Conservation (phyloP, 2,797 vertebrate species). For the Bradypodion ventrale region DNA sequence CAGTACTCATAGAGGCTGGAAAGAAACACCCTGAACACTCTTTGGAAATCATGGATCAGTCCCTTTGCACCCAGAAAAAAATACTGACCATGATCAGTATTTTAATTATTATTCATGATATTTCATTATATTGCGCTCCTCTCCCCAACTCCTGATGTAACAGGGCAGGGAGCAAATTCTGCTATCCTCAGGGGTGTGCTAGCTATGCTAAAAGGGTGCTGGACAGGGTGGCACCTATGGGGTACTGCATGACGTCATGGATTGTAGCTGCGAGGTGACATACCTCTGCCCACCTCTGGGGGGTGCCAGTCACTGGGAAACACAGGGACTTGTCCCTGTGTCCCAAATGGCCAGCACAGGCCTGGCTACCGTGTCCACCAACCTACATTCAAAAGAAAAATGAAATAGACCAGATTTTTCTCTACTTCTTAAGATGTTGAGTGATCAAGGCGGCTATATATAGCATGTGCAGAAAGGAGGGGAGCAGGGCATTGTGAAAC, state of each 20-base stretch:
- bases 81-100: neutral
- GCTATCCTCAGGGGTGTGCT: too few relatives aligned
- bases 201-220: too few relatives aligned
- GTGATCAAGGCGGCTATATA: constrained; percentile 19
- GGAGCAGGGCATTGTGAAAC: neutral
- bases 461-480: neutral
- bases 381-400: neutral
- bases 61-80: neutral
- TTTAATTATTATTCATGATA: too few relatives aligned
- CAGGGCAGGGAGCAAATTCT: neutral
- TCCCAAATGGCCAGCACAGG: too few relatives aligned
- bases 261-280: too few relatives aligned
- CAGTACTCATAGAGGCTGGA: neutral
- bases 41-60: neutral
- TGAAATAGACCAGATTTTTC: neutral
- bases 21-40: neutral
- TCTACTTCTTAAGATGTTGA: neutral
- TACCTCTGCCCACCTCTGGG: too few relatives aligned
- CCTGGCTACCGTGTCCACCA: neutral
- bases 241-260: too few relatives aligned
- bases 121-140: too few relatives aligned
- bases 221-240: too few relatives aligned
- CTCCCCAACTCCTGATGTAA: too few relatives aligned
- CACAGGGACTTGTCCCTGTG: too few relatives aligned
- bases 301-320: too few relatives aligned